These are phyloP conservation scores for Epinotia ramella DNA, from an alignment of 2,888 invertebrate species.

Conservation along the genomic window DNA sequence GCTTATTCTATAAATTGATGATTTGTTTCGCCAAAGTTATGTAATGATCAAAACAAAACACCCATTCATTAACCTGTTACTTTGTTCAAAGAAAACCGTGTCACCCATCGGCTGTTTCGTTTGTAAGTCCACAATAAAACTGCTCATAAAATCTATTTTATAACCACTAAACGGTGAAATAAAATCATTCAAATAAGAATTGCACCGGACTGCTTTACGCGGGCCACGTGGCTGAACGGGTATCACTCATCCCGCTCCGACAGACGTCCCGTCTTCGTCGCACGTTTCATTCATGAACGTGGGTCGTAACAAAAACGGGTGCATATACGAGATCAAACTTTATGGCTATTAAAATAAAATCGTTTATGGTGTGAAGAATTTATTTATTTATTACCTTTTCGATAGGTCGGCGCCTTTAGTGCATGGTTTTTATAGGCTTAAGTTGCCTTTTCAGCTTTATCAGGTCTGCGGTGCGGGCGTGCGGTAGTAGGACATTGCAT, in stretches of 20 bases:
- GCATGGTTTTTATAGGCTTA: conserved; percentile 85
- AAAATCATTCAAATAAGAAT: conserved; percentile 61
- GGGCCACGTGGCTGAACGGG: conserved; percentile 80
- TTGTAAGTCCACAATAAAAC: conserved; percentile 40
- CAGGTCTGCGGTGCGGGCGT: conserved; percentile 83
- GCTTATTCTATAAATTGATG: not conserved
- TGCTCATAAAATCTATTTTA: conserved; percentile 40
- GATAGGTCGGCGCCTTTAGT: conserved; percentile 80
- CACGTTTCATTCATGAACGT: conserved; percentile 78
- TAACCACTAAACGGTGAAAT: conserved; percentile 47
- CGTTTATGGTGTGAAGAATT: conserved; percentile 79
- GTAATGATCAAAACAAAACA: conserved; percentile 7
- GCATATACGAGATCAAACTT: conserved; percentile 82
- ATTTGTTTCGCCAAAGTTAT: not conserved
- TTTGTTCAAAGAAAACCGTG: conserved; percentile 25
- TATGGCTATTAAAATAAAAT: conserved; percentile 78
- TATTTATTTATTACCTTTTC: conserved; percentile 81
- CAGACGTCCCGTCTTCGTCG: conserved; percentile 64
- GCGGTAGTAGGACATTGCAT: conserved; percentile 84
- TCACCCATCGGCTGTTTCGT: conserved; percentile 29
- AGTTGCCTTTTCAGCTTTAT: conserved; percentile 86
- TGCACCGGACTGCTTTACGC: conserved; percentile 72
- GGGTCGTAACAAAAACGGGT: conserved; percentile 76
- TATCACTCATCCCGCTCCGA: conserved; percentile 66
- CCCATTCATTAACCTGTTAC: conserved; percentile 12